A percentile compares a stretch with the other conserved stretches of the same genome.
Evolutionary conservation across 2,888 invertebrate genomes (phyloP).

Genomic region (Cotesia congregata): DNA sequence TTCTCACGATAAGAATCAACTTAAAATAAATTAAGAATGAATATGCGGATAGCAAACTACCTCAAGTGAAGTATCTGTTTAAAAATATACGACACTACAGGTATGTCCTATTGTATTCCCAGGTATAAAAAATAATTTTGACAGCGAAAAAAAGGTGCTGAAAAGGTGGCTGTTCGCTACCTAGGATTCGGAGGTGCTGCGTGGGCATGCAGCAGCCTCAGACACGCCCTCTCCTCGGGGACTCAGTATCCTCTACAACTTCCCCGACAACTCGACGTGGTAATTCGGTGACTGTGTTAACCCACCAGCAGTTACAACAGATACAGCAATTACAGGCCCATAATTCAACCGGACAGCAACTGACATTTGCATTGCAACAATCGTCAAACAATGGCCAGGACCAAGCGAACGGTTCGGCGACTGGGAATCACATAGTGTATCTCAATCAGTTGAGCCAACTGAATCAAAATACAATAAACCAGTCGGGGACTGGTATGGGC

Average conservation of each 20-base stretch:
- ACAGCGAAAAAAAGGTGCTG: slow-evolving; percentile 50
- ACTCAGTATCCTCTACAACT: slow-evolving; percentile 71
- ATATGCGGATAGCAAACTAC: no score
- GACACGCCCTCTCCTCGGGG: slow-evolving; percentile 71
- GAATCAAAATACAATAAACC: slow-evolving; percentile 68
- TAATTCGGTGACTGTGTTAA: slow-evolving; percentile 68
- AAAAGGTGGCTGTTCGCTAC: slow-evolving; percentile 69
- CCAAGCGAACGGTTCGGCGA: slow-evolving; percentile 65
- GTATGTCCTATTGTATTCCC: neutral
- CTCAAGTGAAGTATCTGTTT: neutral
- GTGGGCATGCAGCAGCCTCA: slow-evolving; percentile 71
- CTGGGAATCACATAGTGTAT: slow-evolving; percentile 69
- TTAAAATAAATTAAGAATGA: no score
- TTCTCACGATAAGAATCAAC: no score
- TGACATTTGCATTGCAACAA: slow-evolving; percentile 68
- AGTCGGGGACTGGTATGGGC: slow-evolving; percentile 70
- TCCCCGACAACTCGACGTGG: slow-evolving; percentile 68
- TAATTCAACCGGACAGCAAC: slow-evolving; percentile 65
- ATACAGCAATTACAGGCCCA: slow-evolving; percentile 68
- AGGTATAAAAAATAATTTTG: slow-evolving; percentile 20
- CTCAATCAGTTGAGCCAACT: slow-evolving; percentile 68
- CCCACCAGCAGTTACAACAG: slow-evolving; percentile 69
- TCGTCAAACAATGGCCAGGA: slow-evolving; percentile 66
- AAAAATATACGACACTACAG: neutral
- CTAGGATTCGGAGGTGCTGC: slow-evolving; percentile 70